phyloP scores from a whole-genome alignment of 2,888 invertebrate genomes.

The Alloplasta piceator region DNA sequence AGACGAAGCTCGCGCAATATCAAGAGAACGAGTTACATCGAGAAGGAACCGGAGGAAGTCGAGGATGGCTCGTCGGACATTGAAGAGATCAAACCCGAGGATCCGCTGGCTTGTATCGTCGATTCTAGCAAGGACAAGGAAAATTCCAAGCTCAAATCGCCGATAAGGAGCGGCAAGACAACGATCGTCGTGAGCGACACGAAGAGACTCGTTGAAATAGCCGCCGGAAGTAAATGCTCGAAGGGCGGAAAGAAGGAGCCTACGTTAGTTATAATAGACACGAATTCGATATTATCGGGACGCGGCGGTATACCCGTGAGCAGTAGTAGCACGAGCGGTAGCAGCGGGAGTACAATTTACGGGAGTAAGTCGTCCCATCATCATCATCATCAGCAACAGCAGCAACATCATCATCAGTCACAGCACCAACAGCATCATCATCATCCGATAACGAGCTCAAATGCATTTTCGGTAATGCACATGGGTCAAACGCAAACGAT shows the following conservation, averaged over 20 bases:
- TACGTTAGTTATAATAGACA: conserved; percentile 91
- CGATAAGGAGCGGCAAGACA: conserved; percentile 80
- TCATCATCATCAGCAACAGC: conserved; percentile 58
- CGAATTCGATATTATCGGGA: conserved; percentile 88
- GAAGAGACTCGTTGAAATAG: conserved; percentile 88
- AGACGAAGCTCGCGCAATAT: conserved; percentile 86
- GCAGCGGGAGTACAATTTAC: conserved; percentile 59
- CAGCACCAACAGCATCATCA: conserved; percentile 72
- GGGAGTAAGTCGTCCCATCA: conserved; percentile 69
- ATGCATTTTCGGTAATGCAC: conserved; percentile 84
- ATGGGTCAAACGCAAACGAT: conserved; percentile 87
- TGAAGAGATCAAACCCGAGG: conserved; percentile 87
- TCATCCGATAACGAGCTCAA: conserved; percentile 75
- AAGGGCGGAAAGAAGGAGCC: conserved; percentile 88
- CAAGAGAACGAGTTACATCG: conserved; percentile 85
- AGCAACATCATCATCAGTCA: conserved; percentile 70
- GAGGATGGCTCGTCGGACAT: conserved; percentile 87
- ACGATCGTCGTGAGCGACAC: conserved; percentile 90
- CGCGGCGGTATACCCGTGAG: conserved; percentile 85
- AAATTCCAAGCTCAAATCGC: conserved; percentile 78
- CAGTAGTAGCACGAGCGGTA: conserved; percentile 75
- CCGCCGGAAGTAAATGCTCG: conserved; percentile 85
- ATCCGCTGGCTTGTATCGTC: conserved; percentile 84
- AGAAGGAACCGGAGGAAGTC: conserved; percentile 84
- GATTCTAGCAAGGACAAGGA: conserved; percentile 82